Evolutionary conservation across 2,888 invertebrate species (phyloP).

Genomic region (Microplitis deprimator): DNA sequence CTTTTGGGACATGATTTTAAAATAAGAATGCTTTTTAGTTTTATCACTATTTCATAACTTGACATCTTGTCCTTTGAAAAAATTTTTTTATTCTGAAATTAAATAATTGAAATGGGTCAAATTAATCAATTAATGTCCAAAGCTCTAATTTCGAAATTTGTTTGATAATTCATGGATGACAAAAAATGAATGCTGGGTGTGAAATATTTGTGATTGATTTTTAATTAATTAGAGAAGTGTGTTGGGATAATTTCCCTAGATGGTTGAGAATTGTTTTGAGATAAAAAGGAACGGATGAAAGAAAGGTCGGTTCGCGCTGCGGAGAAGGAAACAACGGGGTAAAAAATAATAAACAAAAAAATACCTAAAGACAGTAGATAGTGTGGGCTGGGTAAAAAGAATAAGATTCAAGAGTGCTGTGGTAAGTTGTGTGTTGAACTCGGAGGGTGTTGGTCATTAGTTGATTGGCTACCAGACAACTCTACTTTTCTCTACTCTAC

Average conservation of each 20-base stretch:
- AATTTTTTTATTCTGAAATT: neutral
- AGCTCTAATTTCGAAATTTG: too few relatives aligned
- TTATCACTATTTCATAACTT: conserved; percentile 35
- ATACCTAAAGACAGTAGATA: neutral
- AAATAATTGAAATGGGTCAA: too few relatives aligned
- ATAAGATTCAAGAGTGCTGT: neutral
- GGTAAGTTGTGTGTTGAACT: conserved; percentile 26
- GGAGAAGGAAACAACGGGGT: neutral
- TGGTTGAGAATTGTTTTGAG: conserved; percentile 41
- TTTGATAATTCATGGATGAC: too few relatives aligned
- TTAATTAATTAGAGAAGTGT: conserved; percentile 37
- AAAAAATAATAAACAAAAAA: neutral
- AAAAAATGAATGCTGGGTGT: neutral
- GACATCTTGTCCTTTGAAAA: conserved; percentile 12
- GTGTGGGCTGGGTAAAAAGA: conserved; percentile 14
- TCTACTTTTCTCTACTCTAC: conserved; percentile 29
- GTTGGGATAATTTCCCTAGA: conserved; percentile 54
- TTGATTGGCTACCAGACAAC: conserved; percentile 55
- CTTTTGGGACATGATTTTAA: conserved; percentile 55
- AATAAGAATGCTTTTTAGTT: conserved; percentile 42
- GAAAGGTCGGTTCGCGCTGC: conserved; percentile 30
- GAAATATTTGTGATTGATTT: conserved; percentile 52
- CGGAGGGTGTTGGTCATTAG: conserved; percentile 58
- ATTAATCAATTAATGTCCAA: too few relatives aligned
- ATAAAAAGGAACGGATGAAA: conserved; percentile 27